Percentiles rank a stretch among this genome's conserved stretches.
Conservation (phyloP, 2,888 invertebrate genomes). For the Lasioglossum malachurum region DNA sequence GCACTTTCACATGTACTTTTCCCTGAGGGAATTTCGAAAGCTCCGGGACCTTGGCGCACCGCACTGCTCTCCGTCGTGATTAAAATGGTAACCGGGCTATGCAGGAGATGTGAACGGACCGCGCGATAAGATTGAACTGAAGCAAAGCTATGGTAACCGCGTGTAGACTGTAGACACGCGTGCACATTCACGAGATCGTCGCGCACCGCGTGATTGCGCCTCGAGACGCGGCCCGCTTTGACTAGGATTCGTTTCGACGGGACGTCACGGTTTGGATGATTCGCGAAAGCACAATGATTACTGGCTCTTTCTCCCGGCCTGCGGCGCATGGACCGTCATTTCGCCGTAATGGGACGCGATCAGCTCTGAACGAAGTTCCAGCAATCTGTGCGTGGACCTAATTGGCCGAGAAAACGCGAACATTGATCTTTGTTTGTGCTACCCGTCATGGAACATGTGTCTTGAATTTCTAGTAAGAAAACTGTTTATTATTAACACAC, state of each 20-base stretch:
- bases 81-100: slow-evolving; percentile 40
- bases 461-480: not conserved
- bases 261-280: slow-evolving; percentile 4
- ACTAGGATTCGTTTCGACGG: slow-evolving; percentile 21
- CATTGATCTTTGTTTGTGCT: not conserved
- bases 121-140: slow-evolving; percentile 78
- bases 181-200: slow-evolving; percentile 46
- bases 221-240: slow-evolving; percentile 15
- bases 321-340: not conserved
- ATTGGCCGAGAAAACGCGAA: not conserved
- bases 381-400: not conserved
- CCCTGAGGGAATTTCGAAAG: slow-evolving; percentile 23
- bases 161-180: slow-evolving; percentile 36
- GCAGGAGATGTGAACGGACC: slow-evolving; percentile 70
- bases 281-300: slow-evolving; percentile 5
- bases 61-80: slow-evolving; percentile 27
- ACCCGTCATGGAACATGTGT: not conserved
- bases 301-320: not conserved
- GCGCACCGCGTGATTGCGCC: slow-evolving; percentile 30
- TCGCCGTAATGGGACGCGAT: not conserved
- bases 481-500: not conserved
- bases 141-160: slow-evolving; percentile 31
- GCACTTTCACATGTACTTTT: slow-evolving; percentile 38
- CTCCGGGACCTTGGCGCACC: not conserved
- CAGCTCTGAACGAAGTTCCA: not conserved